Base-by-base conservation (phyloP, 64 coral and sea anemone genomes). In the Hydrozoanthus tunicans region DNA sequence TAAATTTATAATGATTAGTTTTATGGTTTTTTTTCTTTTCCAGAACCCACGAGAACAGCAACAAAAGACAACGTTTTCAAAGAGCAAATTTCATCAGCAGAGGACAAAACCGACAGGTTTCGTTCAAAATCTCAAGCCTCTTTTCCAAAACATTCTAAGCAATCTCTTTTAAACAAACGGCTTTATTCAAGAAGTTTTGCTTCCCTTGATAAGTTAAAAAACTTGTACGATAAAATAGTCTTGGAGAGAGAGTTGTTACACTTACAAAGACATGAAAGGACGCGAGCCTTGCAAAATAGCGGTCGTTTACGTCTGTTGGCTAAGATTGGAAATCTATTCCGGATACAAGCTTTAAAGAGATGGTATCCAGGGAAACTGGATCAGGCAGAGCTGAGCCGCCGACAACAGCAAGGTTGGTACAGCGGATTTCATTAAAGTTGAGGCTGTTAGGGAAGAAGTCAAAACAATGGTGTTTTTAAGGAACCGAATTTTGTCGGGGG, bases 111-210 rank as follows among this genome's bases (percentile, higher is more conserved):
- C 6, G 53, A 15, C 15, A 25, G 9, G 12, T 86, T 66, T 71
- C 82, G 70, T 86, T 65, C 82, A 9, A 24, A 58, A 5, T 52
- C 58, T 70, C 13, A 86, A 5, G 17, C 9, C 14, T 57, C 71
- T 5, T 23, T 86, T n/a, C 71, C 82, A 15, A n/a, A 68, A 10
- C 7, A 86, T 23, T 71, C 13, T 12, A 5, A 57, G 10, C 17
- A 9, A 10, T 52, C 17, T 53, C 5, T 53, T 55, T 53, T 53
- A 58, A 71, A 26, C 13, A 56, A 86, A 14, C 64, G 53, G 51
- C 82, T 86, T 23, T 86, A 70, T 54, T 9, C 82, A 24, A 86
- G 82, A 86, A 69, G 64, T 70, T 86, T 86, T 9, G 64, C 82
- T 13, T 72, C 82, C 3, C 13, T 86, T 2, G 13, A 26, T 12